Conservation (phyloP, 2,888 invertebrate genomes). For the Ischnus inquisitorius region DNA sequence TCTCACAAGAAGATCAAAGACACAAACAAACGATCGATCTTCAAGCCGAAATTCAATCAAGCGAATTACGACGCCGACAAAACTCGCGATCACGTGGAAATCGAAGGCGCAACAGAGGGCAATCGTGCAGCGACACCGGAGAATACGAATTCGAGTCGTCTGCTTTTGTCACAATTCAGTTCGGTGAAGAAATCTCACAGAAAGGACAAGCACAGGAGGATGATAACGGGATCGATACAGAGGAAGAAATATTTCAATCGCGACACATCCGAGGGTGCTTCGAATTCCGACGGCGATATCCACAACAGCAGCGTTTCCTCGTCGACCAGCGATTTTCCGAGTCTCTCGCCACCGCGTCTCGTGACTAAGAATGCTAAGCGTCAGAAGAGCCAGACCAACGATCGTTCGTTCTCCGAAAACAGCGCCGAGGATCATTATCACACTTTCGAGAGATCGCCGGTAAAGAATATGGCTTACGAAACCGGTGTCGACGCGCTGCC, state of each 20-base stretch:
- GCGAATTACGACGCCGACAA: conserved; percentile 12
- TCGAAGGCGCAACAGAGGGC: conserved; percentile 4
- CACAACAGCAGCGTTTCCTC: conserved; percentile 42
- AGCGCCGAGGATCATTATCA: conserved; percentile 46
- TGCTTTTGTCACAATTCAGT: conserved; percentile 78
- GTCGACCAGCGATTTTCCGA: conserved; percentile 26
- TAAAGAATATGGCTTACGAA: conserved; percentile 29
- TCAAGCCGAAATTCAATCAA: conserved; percentile 69
- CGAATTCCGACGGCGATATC: conserved; percentile 55
- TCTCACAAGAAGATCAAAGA: conserved; percentile 81
- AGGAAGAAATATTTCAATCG: conserved; percentile 70
- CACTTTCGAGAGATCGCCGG: conserved; percentile 35
- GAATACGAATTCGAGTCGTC: conserved; percentile 80
- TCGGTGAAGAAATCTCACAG: conserved; percentile 81
- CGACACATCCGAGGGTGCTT: conserved; percentile 50
- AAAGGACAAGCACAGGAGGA: conserved; percentile 79
- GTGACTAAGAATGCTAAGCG: conserved; percentile 2
- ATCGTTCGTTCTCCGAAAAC: conserved; percentile 44
- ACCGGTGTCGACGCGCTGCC: conserved; percentile 40
- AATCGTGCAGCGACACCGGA: conserved; percentile 80
- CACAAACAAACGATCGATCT: conserved; percentile 74
- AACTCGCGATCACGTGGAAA: conserved; percentile 18
- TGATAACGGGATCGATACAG: conserved; percentile 54
- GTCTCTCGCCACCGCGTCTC: conserved; percentile 33
- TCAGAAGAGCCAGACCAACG: conserved; percentile 24